phyloP scores from a whole-genome alignment of 2,797 vertebrate species.

The Chelonia mydas region DNA sequence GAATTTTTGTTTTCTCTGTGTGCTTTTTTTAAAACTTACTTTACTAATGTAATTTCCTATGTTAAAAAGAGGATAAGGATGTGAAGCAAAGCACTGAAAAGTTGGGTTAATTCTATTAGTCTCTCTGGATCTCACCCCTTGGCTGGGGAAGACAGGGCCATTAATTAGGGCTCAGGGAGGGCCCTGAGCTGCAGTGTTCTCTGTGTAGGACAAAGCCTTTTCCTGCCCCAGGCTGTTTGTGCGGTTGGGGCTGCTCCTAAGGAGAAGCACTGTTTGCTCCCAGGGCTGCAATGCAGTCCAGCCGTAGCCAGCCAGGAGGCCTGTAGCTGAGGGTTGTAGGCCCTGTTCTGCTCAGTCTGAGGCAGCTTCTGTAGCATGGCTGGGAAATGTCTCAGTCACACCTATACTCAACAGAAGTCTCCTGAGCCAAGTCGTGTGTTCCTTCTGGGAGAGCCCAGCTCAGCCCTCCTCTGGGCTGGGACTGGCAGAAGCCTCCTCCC shows the following conservation, averaged over 20 bases:
- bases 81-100: not conserved
- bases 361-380: not conserved
- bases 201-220: accelerated
- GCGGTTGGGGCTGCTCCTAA: not conserved
- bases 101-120: accelerated
- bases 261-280: not conserved
- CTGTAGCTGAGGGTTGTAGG: not conserved
- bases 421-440: no score
- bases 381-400: not conserved
- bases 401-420: not conserved
- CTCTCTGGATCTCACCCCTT: not conserved
- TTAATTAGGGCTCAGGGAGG: no score
- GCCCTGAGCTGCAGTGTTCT: not conserved
- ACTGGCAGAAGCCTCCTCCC: not conserved
- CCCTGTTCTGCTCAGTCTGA: not conserved
- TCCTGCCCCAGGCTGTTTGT: not conserved
- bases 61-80: not conserved
- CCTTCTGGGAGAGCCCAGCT: not conserved
- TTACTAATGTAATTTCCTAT: not conserved
- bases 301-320: not conserved
- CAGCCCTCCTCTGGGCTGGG: not conserved
- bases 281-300: not conserved
- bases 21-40: not conserved
- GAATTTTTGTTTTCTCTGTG: not conserved
- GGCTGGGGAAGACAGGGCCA: not conserved